Conservation (phyloP, 2,113 vertebrate genomes). For the Equus przewalskii region DNA sequence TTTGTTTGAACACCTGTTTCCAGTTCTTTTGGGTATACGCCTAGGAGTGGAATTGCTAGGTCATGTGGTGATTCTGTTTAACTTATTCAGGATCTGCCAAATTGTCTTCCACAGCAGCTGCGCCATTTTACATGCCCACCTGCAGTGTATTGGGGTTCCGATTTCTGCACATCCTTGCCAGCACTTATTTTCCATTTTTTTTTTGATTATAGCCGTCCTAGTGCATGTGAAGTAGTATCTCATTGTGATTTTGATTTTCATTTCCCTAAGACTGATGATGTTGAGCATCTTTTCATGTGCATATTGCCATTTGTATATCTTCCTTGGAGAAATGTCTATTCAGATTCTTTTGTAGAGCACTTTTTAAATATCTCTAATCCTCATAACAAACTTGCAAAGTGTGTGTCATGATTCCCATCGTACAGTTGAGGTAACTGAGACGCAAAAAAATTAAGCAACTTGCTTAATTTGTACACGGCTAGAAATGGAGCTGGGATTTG, state of each 20-base stretch:
- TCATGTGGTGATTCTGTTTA: not conserved
- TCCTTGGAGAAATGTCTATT: slow-evolving; percentile 32
- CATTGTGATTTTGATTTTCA: slow-evolving; percentile 53
- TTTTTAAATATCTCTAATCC: slow-evolving; percentile 19
- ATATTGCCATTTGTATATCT: slow-evolving; percentile 38
- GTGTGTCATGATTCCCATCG: not conserved
- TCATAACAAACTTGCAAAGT: slow-evolving; percentile 27
- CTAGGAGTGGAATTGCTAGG: not conserved
- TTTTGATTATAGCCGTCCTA: not conserved
- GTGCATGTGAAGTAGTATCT: not conserved
- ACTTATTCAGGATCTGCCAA: not conserved
- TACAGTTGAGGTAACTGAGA: slow-evolving; percentile 34
- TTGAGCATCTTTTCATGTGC: slow-evolving; percentile 1
- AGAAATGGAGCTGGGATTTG: not conserved
- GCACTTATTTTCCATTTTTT: slow-evolving; percentile 12
- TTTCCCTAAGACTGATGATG: not conserved
- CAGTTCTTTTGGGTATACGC: not conserved
- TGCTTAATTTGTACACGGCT: not conserved
- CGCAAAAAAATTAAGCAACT: not conserved
- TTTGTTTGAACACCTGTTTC: slow-evolving; percentile 27
- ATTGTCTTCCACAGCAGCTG: not conserved
- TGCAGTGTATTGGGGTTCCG: not conserved
- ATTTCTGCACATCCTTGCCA: not conserved
- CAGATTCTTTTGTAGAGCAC: not conserved
- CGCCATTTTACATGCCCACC: not conserved